Evolutionary conservation across 2,797 vertebrate genomes (phyloP).

Genomic region (Myotis pilosus): DNA sequence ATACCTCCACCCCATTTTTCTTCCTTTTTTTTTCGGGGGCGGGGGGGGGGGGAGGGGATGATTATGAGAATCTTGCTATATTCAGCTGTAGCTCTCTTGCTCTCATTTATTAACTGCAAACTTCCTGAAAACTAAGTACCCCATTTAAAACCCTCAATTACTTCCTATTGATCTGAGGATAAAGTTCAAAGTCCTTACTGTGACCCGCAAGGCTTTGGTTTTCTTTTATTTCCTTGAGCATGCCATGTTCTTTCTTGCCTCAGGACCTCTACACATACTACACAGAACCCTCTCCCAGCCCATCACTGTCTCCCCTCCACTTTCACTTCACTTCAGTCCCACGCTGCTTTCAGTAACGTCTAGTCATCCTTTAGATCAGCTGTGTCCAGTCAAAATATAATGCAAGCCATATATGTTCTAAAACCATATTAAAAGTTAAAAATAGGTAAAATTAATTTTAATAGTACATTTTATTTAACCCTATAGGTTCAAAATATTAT

Average conservation of each 20-base stretch:
- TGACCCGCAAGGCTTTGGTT: background rate
- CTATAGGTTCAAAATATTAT: background rate
- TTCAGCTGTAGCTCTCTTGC: background rate
- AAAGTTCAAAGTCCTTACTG: background rate
- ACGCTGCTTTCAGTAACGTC: background rate
- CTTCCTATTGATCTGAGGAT: constrained; percentile 26
- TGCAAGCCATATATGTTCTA: background rate
- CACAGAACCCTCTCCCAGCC: background rate
- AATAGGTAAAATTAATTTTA: background rate
- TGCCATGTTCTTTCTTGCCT: background rate
- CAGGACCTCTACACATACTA: background rate
- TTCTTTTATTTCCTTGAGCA: background rate
- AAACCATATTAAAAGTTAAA: background rate
- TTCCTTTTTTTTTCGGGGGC: too few relatives aligned
- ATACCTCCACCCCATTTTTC: background rate
- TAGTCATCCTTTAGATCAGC: background rate
- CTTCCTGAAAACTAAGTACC: background rate
- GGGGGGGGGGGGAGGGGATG: background rate
- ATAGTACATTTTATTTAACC: background rate
- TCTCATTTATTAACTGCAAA: background rate
- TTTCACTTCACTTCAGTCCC: too few relatives aligned
- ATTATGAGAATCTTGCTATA: background rate
- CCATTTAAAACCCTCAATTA: background rate
- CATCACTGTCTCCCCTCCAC: background rate
- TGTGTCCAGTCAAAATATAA: background rate